phyloP scores from a whole-genome alignment of 64 coral and sea anemone species.

The Dendronephthya gigantea region DNA sequence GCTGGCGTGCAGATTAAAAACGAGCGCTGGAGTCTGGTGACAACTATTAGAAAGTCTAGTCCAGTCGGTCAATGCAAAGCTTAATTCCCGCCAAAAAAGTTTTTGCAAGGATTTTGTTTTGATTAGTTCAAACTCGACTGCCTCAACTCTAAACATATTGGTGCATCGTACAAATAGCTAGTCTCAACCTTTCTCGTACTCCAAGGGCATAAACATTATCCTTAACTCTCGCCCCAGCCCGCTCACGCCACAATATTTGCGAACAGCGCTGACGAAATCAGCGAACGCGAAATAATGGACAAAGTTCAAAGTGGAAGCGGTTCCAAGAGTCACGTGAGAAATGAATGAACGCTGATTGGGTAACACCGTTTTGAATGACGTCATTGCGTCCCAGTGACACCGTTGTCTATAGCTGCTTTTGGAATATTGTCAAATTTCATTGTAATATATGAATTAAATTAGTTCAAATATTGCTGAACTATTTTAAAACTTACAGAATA shows the following conservation, averaged over 20 bases:
- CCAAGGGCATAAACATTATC: neutral
- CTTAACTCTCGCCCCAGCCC: constrained; percentile 48
- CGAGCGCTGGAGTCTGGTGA: too few relatives aligned
- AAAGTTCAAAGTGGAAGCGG: constrained; percentile 81
- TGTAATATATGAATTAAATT: neutral
- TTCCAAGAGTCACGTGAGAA: constrained; percentile 73
- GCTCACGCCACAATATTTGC: constrained; percentile 54
- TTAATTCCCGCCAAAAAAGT: too few relatives aligned
- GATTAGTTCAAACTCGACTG: too few relatives aligned
- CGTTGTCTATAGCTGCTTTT: neutral
- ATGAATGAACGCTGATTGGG: neutral
- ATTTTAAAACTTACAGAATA: neutral
- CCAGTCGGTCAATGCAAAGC: too few relatives aligned
- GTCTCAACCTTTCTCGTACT: too few relatives aligned
- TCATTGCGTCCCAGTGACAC: neutral
- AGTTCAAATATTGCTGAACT: neutral
- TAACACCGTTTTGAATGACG: neutral
- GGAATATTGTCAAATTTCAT: neutral
- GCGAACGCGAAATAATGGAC: constrained; percentile 46
- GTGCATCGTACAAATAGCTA: too few relatives aligned
- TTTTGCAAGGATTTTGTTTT: too few relatives aligned
- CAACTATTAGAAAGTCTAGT: too few relatives aligned
- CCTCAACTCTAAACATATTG: too few relatives aligned
- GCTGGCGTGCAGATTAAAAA: too few relatives aligned
- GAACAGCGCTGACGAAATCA: constrained; percentile 35